These are phyloP conservation scores for Ashinkailepas kermadecensis DNA, from an alignment of 2,888 invertebrate species.

Conservation along the genomic window DNA sequence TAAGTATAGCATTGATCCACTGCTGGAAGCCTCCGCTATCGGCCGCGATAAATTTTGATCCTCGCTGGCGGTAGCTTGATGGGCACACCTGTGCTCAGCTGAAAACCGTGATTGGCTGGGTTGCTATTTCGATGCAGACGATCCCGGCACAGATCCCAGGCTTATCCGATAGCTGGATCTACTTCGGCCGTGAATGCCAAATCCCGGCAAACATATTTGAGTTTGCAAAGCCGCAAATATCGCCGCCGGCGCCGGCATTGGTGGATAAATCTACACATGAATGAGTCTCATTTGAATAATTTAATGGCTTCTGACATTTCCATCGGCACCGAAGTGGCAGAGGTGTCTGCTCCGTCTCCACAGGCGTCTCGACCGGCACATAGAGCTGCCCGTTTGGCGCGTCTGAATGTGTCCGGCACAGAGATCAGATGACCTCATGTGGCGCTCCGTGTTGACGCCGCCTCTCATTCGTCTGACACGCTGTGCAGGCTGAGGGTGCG, in stretches of 20 bases:
- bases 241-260: no score
- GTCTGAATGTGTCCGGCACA: not conserved
- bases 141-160: not conserved
- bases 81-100: no score
- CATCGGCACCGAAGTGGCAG: not conserved
- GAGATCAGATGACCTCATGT: not conserved
- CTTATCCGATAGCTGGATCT: not conserved
- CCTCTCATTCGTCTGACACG: not conserved
- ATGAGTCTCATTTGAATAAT: conserved; percentile 12
- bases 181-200: not conserved
- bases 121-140: not conserved
- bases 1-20: no score
- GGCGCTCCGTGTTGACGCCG: not conserved
- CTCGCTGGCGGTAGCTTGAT: no score
- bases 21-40: no score
- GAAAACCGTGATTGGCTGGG: not conserved
- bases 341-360: not conserved
- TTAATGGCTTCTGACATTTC: not conserved
- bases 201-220: not conserved
- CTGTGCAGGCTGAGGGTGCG: not conserved
- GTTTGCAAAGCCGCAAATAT: not conserved
- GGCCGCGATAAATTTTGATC: no score
- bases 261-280: conserved; percentile 8
- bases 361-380: not conserved
- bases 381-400: not conserved